phyloP scores from a whole-genome alignment of 2,888 invertebrate species.

The Koerneria pararmatus region DNA sequence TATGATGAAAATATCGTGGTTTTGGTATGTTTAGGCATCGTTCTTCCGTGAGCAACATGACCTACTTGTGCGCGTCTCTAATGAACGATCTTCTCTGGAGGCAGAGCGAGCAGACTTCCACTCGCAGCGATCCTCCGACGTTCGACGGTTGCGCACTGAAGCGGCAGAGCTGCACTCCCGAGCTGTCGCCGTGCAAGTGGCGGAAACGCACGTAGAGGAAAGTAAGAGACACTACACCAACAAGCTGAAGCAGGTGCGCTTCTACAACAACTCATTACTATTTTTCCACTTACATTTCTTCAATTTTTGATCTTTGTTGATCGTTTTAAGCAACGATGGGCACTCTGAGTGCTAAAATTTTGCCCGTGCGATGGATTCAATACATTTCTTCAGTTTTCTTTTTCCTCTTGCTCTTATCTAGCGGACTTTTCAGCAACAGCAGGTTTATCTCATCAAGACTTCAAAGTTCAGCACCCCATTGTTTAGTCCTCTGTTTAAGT shows the following conservation, averaged over 20 bases:
- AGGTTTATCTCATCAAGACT: no score
- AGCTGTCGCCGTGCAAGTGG: slow-evolving; percentile 27
- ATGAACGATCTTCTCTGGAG: slow-evolving; percentile 44
- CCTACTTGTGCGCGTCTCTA: slow-evolving; percentile 47
- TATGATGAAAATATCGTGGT: neutral
- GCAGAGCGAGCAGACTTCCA: slow-evolving; percentile 31
- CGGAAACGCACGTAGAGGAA: slow-evolving; percentile 33
- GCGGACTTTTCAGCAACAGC: no score
- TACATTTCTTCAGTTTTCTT: no score
- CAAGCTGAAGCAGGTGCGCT: slow-evolving; percentile 34
- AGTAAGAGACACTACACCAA: slow-evolving; percentile 31
- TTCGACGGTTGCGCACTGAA: slow-evolving; percentile 23
- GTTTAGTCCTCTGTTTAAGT: no score
- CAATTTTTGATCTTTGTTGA: no score
- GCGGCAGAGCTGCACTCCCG: slow-evolving; percentile 8
- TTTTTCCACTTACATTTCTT: no score
- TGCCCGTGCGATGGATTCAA: no score
- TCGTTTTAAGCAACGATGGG: no score
- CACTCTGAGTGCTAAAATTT: no score
- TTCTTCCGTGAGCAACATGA: slow-evolving; percentile 21
- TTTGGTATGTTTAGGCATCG: neutral
- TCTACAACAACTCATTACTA: no score
- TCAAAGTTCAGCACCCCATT: no score
- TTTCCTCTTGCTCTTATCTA: no score
- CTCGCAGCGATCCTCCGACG: slow-evolving; percentile 34